phyloP scores from a whole-genome alignment of 2,888 invertebrate genomes.

The Scaptomyza cyrtandrae region DNA sequence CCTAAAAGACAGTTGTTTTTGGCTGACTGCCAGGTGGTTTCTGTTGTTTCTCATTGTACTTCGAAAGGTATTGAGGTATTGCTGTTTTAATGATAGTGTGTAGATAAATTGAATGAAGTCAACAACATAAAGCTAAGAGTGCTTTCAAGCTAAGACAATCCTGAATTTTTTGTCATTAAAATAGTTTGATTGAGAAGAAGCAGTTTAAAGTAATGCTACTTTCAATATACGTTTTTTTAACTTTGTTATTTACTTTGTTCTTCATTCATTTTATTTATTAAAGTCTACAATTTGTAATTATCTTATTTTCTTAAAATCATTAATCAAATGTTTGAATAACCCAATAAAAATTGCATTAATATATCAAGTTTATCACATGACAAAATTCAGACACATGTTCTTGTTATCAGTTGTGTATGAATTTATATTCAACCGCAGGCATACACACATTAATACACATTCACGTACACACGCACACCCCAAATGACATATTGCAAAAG shows the following conservation, averaged over 20 bases:
- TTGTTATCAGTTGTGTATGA: conserved; percentile 18
- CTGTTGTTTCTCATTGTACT: conserved; percentile 37
- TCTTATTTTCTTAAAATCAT: background rate
- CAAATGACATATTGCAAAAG: conserved; percentile 40
- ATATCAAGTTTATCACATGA: conserved; percentile 1
- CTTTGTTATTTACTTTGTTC: too few species aligned
- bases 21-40: conserved; percentile 44
- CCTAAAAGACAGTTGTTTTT: conserved; percentile 32
- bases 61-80: conserved; percentile 37
- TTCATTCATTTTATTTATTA: too few species aligned
- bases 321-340: background rate
- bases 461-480: conserved; percentile 3
- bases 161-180: too few species aligned
- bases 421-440: conserved; percentile 10
- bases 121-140: background rate
- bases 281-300: background rate
- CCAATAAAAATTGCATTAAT: background rate
- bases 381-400: background rate
- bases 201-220: too few species aligned
- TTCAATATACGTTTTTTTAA: too few species aligned
- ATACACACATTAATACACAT: background rate
- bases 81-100: conserved; percentile 18
- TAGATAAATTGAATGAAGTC: conserved; percentile 10
- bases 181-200: too few species aligned
- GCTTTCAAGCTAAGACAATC: background rate